Evolutionary conservation across 2,113 vertebrate genomes (phyloP), one percentile per base, ranked within the genome.

Genomic region (Hypomesus transpacificus): DNA sequence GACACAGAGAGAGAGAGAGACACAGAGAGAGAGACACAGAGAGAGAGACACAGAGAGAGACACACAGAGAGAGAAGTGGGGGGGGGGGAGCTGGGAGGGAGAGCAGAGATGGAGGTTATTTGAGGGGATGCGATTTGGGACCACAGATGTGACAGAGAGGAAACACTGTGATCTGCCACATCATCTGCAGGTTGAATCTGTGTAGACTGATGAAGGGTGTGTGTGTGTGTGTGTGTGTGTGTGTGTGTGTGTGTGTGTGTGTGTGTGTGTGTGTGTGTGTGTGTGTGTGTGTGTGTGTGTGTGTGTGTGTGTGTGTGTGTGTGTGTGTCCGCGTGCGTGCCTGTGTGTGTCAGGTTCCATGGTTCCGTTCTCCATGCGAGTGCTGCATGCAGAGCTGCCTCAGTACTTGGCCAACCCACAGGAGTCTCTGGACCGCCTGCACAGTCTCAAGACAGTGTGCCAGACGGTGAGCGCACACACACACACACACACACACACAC

Each of bases 341-440:
- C 58, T 39, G n/a, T 63, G 31, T 50, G 46, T 63, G 70, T 76
- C 81, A 99, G 97, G 97, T 79, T 99, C 97, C 71, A 95, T 99
- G 94, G 94, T 98, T 71, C 97, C 97, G 51, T 99, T 98, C 84
- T 98, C 96, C 26, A 98, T 98, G 97, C 84, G 96, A 57, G 90
- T 98, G 87, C 86, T 99, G 66, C 95, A 98, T 18, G 96, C 97
- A 0, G 97, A 99, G 84, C 94, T 99, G 64, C 96, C 94, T 75
- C 96, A 98, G 84, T 97, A 98, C 84, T 85, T 98, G 70, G 93
- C 93, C 69, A 94, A 93, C 81, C 94, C 96, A 26, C 97, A 98
- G 88, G 97, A 98, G 78, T 93, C 95, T 8, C 92, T 98, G 84
- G 96, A 98, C 87, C 91, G 95, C 74, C 92, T 99, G 74, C 95